Evolutionary conservation across 2,888 invertebrate genomes (phyloP), one percentile per base, ranked within the genome.

Genomic region (Diloba caeruleocephala): DNA sequence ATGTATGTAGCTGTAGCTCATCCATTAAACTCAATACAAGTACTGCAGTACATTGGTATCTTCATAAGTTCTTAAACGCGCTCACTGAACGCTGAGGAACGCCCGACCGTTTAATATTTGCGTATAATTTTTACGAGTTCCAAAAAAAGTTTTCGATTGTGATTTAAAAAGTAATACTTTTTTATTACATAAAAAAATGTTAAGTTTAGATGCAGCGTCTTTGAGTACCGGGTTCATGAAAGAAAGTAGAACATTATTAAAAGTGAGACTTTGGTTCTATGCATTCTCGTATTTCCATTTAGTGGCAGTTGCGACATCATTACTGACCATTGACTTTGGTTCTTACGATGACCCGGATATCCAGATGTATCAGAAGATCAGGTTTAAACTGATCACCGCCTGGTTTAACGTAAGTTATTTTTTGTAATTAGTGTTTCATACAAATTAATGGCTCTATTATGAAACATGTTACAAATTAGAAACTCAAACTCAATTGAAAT

Each of bases 391-490:
- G 29, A 84, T 92, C 12, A 92, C 92, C 0, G 77, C 87, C 6
- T 91, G 91, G 91, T 90, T 90, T 58, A 91, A 91, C 78, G 91
- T 92, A 71, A 91, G 91, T 87, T 26, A 1, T 17, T 8, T n/a
- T 7, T 21, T 21, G 7, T 21, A 21, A 3, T 21, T 21, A 7
- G 7, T 7, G 7, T 21, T 21, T 21, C 7, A 21, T 4, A 21
- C n/a, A n/a, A n/a, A n/a, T n/a, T n/a, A n/a, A n/a, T n/a, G n/a
- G n/a, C n/a, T n/a, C n/a, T n/a, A n/a, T n/a, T n/a, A n/a, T n/a
- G n/a, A n/a, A n/a, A n/a, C n/a, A n/a, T n/a, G n/a, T n/a, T n/a
- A n/a, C n/a, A n/a, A n/a, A n/a, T n/a, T n/a, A n/a, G n/a, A n/a
- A n/a, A n/a, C n/a, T n/a, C n/a, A n/a, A n/a, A n/a, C n/a, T n/a